phyloP scores from a whole-genome alignment of 2,888 invertebrate species.

The Geophilus truncorum region DNA sequence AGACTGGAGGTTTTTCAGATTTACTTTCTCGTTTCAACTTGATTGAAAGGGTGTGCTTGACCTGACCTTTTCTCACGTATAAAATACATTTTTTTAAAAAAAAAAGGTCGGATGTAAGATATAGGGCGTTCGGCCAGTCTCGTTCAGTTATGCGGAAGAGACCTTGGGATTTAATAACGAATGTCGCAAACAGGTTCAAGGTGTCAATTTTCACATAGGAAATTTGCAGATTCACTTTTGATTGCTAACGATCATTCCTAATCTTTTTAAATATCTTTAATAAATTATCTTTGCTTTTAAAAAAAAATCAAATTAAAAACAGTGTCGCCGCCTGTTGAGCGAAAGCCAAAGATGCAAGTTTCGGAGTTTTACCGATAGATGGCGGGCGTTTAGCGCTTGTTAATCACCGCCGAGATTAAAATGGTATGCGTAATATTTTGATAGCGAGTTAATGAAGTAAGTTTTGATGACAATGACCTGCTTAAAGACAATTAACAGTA shows the following conservation, averaged over 20 bases:
- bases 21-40: not conserved
- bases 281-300: no score
- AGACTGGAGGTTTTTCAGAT: not conserved
- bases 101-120: conserved; percentile 9
- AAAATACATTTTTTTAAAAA: not conserved
- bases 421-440: no score
- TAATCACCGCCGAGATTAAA: no score
- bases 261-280: no score
- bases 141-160: conserved; percentile 27
- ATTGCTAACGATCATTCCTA: no score
- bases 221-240: not conserved
- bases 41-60: not conserved
- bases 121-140: conserved; percentile 17
- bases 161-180: not conserved
- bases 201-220: not conserved
- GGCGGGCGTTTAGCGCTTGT: no score
- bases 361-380: no score
- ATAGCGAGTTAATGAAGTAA: not conserved
- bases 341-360: not conserved
- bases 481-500: conserved; percentile 17
- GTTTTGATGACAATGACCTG: not conserved
- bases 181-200: not conserved
- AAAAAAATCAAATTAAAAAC: no score
- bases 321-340: not conserved
- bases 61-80: conserved; percentile 14